Percentiles rank a stretch among this genome's conserved stretches.
phyloP scores from a whole-genome alignment of 2,888 invertebrate genomes.

The Caenorhabditis zanzibari region DNA sequence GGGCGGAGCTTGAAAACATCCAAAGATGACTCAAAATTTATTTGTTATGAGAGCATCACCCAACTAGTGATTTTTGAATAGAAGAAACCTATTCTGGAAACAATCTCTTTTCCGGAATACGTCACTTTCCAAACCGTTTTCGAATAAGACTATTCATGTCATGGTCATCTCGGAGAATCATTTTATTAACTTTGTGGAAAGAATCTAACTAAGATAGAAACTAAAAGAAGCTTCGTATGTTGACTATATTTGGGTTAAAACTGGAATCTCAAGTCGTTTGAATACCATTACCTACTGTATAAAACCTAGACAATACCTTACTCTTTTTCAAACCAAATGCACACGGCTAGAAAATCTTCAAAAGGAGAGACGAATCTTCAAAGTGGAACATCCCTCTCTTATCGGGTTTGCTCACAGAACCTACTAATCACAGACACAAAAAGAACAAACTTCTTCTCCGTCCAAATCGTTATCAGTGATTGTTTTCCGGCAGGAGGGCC shows the following conservation, averaged over 20 bases:
- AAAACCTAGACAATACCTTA: background rate
- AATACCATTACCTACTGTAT: too few species aligned
- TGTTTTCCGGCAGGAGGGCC: slow-evolving; percentile 20
- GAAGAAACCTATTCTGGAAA: background rate
- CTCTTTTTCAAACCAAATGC: background rate
- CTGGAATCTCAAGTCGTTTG: too few species aligned
- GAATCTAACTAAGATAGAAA: too few species aligned
- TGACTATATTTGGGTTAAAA: too few species aligned
- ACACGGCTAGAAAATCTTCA: slow-evolving; percentile 1
- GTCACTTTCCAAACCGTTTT: background rate
- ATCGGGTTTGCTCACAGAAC: slow-evolving; percentile 31
- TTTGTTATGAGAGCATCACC: background rate
- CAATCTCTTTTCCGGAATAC: background rate
- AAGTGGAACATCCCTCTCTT: slow-evolving; percentile 30
- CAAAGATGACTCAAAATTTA: slow-evolving; percentile 1
- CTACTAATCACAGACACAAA: background rate
- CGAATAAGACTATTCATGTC: too few species aligned
- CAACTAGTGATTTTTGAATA: background rate
- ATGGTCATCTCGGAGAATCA: too few species aligned
- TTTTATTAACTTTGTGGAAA: too few species aligned
- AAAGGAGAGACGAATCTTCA: background rate
- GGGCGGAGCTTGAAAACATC: slow-evolving; percentile 19
- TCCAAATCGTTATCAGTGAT: slow-evolving; percentile 45
- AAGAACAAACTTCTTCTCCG: background rate
- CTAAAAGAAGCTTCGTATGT: too few species aligned